These are phyloP conservation scores for Pinctada fucata DNA, from an alignment of 2,888 invertebrate species.

Conservation along the genomic window DNA sequence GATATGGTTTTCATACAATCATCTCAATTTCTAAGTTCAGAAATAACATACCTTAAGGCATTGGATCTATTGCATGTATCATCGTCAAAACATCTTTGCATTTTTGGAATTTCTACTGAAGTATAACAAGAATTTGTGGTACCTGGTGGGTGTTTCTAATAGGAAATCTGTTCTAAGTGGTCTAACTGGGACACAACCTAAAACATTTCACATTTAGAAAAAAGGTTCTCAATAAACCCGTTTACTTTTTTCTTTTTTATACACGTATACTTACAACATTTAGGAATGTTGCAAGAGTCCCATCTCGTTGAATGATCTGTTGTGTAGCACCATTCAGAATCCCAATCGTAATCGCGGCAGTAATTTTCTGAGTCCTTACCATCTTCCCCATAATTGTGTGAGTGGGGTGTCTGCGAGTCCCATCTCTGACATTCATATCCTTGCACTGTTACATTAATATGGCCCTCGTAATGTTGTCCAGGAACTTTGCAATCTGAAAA, in stretches of 20 bases:
- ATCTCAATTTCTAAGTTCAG: no score
- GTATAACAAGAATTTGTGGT: no score
- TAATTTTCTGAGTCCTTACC: background rate
- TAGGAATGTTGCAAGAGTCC: constrained; percentile 4
- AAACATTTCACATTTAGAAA: no score
- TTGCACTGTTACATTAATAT: background rate
- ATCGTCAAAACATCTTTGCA: no score
- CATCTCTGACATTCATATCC: background rate
- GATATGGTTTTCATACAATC: no score
- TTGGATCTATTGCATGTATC: no score
- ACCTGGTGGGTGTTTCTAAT: no score
- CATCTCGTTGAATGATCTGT: background rate
- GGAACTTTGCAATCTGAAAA: background rate
- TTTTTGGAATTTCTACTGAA: no score
- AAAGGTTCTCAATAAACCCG: no score
- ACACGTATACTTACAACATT: background rate
- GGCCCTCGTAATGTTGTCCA: constrained; percentile 1
- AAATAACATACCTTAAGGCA: no score
- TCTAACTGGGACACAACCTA: no score
- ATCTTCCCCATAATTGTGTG: background rate
- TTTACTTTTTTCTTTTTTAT: background rate
- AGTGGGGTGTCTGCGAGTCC: background rate
- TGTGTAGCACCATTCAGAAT: constrained; percentile 1
- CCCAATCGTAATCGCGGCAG: background rate
- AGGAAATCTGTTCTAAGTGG: no score